Evolutionary conservation across 2,888 invertebrate genomes (phyloP), one percentile per base, ranked within the genome.

Genomic region (Eupelmus urozonus): DNA sequence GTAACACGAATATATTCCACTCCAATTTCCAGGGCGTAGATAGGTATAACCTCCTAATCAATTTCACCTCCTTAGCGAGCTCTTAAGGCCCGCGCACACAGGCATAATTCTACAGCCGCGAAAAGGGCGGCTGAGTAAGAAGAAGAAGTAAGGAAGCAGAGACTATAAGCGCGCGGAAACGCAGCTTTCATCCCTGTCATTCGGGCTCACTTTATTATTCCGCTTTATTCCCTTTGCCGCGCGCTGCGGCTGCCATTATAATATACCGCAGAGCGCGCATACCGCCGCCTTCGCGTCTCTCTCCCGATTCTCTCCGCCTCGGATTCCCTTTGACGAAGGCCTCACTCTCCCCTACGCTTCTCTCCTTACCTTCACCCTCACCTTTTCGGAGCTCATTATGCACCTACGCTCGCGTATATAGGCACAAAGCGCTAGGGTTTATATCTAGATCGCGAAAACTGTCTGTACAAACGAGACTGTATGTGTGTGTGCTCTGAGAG

Each of bases 191-290:
- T 34, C 9, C 34, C 34, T 60, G 65, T 71, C 69, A 63, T 63
- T 69, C 76, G 59, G 29, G 29, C 63, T 63, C 16, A 63, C 62
- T 62, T 62, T 55, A 60, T 69, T 76, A 76, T 76, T 69, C 53
- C 69, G 53, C 51, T 45, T 62, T 23, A 53, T 53, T 62, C 75
- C 66, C 25, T 42, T 55, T 11, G 18, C 29, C 18, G 23, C 23
- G 4, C 25, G 4, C 0, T n/a, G 7, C 11, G 5, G 13, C 34
- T 57, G 2, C 60, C 62, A 51, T 51, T 60, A 71, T 62, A 71
- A 71, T 71, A 20, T 18, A 2, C 42, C 20, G 13, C 11, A 49
- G 49, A 49, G 16, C 13, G 9, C 45, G 9, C 16, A 45, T 45
- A 7, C 16, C n/a, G 13, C 25, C 49, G 0, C n/a, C 7, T 63